Percentiles rank a stretch among this genome's conserved stretches.
Evolutionary conservation across 2,113 vertebrate species (phyloP).

Genomic region (Capricornis sumatraensis): DNA sequence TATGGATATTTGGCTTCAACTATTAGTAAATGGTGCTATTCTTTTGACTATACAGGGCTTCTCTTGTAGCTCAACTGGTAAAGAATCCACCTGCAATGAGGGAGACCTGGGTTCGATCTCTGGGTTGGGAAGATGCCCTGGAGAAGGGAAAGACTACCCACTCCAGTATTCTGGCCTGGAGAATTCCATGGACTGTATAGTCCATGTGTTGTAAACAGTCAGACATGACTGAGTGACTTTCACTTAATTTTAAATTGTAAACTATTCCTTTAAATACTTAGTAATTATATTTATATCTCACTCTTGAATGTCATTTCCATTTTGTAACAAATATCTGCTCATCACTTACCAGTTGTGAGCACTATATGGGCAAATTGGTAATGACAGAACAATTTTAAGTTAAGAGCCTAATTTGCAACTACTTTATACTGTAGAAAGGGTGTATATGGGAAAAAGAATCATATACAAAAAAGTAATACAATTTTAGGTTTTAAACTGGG

Average conservation of each 20-base stretch:
- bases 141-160: neutral
- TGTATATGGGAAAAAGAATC: neutral
- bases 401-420: neutral
- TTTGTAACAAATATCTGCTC: neutral
- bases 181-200: neutral
- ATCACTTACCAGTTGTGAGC: neutral
- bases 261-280: neutral
- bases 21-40: neutral
- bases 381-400: neutral
- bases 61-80: neutral
- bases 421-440: neutral
- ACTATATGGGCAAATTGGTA: neutral
- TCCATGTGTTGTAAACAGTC: neutral
- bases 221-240: neutral
- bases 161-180: neutral
- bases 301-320: neutral
- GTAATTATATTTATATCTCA: neutral
- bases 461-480: neutral
- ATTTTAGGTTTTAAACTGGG: neutral
- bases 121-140: neutral
- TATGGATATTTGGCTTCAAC: neutral
- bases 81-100: neutral
- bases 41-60: neutral
- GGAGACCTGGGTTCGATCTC: neutral
- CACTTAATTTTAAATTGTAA: neutral